These are phyloP conservation scores for Upupa epops DNA, from an alignment of 2,113 vertebrate genomes.

Conservation along the genomic window DNA sequence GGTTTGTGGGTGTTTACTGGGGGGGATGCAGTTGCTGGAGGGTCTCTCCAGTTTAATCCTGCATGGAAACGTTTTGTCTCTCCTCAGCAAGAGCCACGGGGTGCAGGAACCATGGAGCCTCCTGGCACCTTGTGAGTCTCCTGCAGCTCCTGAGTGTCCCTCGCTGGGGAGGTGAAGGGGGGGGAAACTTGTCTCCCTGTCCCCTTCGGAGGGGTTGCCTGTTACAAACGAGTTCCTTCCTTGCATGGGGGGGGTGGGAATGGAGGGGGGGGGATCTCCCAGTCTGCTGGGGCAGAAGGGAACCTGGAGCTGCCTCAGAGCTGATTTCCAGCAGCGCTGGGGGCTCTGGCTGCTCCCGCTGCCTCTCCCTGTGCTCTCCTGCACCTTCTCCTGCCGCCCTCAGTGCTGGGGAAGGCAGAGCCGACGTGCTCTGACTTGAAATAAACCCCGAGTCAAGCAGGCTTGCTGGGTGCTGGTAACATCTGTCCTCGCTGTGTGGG, in stretches of 20 bases:
- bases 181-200: neutral
- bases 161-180: fast-evolving
- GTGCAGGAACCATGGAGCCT: neutral
- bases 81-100: fast-evolving
- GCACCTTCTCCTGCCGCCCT: neutral
- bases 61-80: neutral
- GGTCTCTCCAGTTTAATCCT: too few relatives aligned
- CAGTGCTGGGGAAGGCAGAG: constrained; percentile 44
- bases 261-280: fast-evolving
- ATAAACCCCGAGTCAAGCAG: constrained; percentile 65
- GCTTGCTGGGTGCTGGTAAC: constrained; percentile 15
- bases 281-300: neutral
- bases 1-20: too few relatives aligned
- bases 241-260: neutral
- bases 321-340: neutral
- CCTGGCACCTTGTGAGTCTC: neutral
- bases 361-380: neutral
- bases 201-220: neutral
- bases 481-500: constrained; percentile 31
- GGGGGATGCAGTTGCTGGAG: neutral
- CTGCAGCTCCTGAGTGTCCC: neutral
- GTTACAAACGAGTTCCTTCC: neutral
- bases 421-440: constrained; percentile 60
- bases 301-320: neutral
- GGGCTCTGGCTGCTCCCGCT: neutral